Base-by-base conservation (phyloP, 2,888 invertebrate genomes). In the Eristalis intricaria region DNA sequence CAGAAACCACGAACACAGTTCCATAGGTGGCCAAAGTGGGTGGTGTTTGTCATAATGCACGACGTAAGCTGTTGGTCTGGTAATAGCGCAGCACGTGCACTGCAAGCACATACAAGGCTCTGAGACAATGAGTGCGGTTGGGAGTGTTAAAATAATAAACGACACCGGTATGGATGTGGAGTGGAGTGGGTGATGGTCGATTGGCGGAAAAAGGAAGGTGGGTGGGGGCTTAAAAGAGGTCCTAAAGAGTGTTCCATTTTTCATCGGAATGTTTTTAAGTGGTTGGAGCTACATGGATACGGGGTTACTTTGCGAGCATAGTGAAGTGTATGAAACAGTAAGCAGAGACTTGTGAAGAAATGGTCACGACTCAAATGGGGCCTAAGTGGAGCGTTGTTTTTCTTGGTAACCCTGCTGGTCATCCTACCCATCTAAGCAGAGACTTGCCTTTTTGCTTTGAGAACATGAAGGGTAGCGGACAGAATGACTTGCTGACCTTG, bases 101-200 rank as follows among this genome's bases (percentile, higher is more conserved):
- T 64, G 69, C 56, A 75, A 86, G 38, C 70, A 65, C 19, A 50
- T 50, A n/a, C 43, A n/a, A n/a, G 61, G 26, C 40, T 29, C 58
- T 50, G 66, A 78, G 74, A 78, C 65, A 82, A 75, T 66, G 56
- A 40, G 29, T 78, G 86, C 65, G 86, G 86, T 71, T 70, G 63
- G 65, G 71, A 43, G 82, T 78, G 82, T 78, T 75, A 75, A 86
- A 74, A 82, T 77, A 69, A 81, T 68, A 61, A 74, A 80, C 61
- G 43, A 73, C 66, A 19, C 3, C 19, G 43, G 10, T 11, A 38
- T 2, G 60, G 26, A 60, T 23, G 23, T 10, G 15, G 23, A 2
- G 32, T 50, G 19, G 7, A 2, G 70, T 2, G 1, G 11, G n/a
- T 35, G 19, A 19, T 32, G 10, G 26, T 29, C 29, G 29, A 23